Conservation (phyloP, 1,140 invertebrate genomes). For the Physella acuta region DNA sequence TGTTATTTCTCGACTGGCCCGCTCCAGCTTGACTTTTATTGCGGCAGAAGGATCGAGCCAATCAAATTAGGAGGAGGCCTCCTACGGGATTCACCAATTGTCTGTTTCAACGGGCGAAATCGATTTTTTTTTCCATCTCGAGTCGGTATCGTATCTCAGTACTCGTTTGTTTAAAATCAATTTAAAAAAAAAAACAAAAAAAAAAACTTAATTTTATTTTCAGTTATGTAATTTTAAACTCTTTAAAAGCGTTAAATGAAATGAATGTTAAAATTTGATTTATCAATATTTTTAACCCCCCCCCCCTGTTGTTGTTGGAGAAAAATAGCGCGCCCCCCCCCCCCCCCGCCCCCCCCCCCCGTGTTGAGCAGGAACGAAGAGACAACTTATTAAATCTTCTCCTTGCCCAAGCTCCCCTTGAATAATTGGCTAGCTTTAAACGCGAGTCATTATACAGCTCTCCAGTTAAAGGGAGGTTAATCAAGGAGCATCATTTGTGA, state of each 20-base stretch:
- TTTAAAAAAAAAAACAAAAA: no score
- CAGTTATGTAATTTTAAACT: neutral
- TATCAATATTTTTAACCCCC: neutral
- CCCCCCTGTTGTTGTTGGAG: neutral
- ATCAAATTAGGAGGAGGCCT: neutral
- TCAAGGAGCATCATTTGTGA: neutral
- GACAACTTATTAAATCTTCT: neutral
- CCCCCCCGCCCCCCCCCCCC: no score
- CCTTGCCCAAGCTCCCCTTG: neutral
- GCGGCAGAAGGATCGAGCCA: conserved; percentile 4
- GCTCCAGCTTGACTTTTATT: conserved; percentile 12
- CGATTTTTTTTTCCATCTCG: neutral
- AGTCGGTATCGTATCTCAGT: neutral
- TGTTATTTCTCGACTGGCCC: conserved; percentile 8
- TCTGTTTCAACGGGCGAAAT: neutral
- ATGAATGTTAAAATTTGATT: neutral
- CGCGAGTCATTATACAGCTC: neutral
- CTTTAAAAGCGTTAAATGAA: neutral
- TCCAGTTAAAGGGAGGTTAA: neutral
- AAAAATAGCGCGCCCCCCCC: no score
- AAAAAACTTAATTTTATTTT: no score
- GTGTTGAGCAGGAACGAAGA: no score
- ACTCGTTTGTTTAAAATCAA: neutral
- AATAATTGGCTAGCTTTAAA: neutral
- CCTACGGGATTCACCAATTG: neutral